These are phyloP conservation scores for Dendrophyllia cribrosa DNA, from an alignment of 64 coral and sea anemone species.

Conservation along the genomic window DNA sequence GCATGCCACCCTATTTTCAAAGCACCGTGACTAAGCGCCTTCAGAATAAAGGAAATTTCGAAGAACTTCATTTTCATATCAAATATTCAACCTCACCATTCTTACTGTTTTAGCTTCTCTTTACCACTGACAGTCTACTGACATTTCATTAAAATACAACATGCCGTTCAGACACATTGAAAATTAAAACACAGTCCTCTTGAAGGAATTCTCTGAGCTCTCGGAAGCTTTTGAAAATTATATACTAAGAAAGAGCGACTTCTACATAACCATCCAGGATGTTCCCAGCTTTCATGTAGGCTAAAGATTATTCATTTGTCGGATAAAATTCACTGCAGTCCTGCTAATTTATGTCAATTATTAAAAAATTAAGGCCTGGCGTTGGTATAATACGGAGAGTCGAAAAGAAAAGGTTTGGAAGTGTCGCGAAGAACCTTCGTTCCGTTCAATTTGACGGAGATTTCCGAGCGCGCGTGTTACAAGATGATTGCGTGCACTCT, in stretches of 20 bases:
- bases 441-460: background rate
- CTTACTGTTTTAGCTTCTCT: background rate
- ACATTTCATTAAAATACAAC: background rate
- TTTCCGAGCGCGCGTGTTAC: background rate
- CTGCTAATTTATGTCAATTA: slow-evolving; percentile 51
- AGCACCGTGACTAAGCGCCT: no score
- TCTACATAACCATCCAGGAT: background rate
- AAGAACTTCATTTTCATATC: no score
- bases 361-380: slow-evolving; percentile 12
- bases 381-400: background rate
- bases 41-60: no score
- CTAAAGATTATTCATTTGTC: slow-evolving; percentile 18
- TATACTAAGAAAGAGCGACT: background rate
- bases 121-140: no score
- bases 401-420: background rate
- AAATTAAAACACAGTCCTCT: background rate
- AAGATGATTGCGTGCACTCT: background rate
- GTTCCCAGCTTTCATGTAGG: background rate
- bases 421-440: background rate
- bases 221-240: background rate
- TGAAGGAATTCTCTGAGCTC: background rate
- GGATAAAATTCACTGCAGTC: slow-evolving; percentile 32
- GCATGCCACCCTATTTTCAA: no score
- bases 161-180: background rate
- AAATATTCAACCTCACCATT: background rate